Base-by-base conservation (phyloP, 2,888 invertebrate species). In the Cerastis leucographa region DNA sequence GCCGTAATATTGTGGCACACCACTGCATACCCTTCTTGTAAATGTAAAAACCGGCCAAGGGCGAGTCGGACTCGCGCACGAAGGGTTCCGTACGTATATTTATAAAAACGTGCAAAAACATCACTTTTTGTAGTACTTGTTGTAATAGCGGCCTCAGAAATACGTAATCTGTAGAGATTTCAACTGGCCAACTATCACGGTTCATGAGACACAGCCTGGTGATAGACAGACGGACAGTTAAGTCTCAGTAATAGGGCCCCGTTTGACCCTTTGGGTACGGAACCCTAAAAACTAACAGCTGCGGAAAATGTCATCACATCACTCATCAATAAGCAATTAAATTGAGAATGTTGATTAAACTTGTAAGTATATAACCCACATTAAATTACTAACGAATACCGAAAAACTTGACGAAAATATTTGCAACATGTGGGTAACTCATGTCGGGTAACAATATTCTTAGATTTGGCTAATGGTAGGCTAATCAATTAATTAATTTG, bases 281-380 rank as follows among this genome's bases (percentile, higher is more conserved):
- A n/a, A n/a, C n/a, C n/a, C n/a, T n/a, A n/a, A n/a, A 7, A 49
- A 7, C 5, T 22, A 59, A 51, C 14, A 17, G 25, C 25, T 76
- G 14, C 17, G 5, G 14, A 54, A 40, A 54, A 76, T 64, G 40
- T 71, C 70, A 77, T 9, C 46, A 77, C 35, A 65, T 56, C 49
- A 17, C 29, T n/a, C 7, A 46, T 61, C 44, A 76, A 14, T 22
- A 4, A 44, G 22, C 40, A 65, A 65, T 65, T 64, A 40, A 64
- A 65, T 49, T 56, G n/a, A 42, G n/a, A 78, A 77, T 56, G 65
- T 5, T 65, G 51, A 71, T 35, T 56, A 59, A 14, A 25, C 42
- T 2, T 11, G 0, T 3, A 0, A 51, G 40, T 54, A 54, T n/a
- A n/a, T n/a, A n/a, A n/a, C 19, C 35, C 22, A 25, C 35, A 51